These are phyloP conservation scores for Dromiciops gliroides DNA, from an alignment of 2,113 vertebrate genomes.

Conservation along the genomic window DNA sequence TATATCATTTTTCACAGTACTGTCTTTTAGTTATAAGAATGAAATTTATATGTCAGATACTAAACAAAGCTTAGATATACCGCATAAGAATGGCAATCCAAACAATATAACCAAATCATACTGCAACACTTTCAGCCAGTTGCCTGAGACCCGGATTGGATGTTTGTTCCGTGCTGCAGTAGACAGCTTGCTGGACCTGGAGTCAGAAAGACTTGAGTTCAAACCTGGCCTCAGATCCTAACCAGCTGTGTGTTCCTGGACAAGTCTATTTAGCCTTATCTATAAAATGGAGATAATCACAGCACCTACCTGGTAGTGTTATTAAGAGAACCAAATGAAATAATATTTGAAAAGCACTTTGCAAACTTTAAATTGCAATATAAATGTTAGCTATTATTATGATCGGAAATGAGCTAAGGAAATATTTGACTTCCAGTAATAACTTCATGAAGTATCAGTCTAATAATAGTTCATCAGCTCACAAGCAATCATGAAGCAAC, in stretches of 20 bases:
- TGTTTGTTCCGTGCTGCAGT: too few relatives aligned
- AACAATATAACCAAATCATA: background rate
- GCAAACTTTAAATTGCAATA: background rate
- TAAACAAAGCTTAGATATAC: background rate
- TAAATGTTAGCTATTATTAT: background rate
- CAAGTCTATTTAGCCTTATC: background rate
- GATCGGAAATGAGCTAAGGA: background rate
- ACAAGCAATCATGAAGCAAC: background rate
- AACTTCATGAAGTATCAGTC: background rate
- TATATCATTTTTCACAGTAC: background rate
- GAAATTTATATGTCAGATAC: background rate
- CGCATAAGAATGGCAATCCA: background rate
- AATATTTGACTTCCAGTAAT: background rate
- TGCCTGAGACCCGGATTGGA: too few relatives aligned
- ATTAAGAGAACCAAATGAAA: background rate
- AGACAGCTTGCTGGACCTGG: background rate
- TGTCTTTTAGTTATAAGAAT: background rate
- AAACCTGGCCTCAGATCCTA: background rate
- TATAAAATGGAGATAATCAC: background rate
- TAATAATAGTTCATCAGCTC: background rate
- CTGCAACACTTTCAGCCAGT: background rate
- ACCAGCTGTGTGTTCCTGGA: background rate
- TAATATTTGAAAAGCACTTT: background rate
- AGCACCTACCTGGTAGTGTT: background rate
- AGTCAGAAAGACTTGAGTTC: background rate